These are phyloP conservation scores for Solenodon paradoxus DNA, from an alignment of 2,113 vertebrate genomes.

Conservation along the genomic window DNA sequence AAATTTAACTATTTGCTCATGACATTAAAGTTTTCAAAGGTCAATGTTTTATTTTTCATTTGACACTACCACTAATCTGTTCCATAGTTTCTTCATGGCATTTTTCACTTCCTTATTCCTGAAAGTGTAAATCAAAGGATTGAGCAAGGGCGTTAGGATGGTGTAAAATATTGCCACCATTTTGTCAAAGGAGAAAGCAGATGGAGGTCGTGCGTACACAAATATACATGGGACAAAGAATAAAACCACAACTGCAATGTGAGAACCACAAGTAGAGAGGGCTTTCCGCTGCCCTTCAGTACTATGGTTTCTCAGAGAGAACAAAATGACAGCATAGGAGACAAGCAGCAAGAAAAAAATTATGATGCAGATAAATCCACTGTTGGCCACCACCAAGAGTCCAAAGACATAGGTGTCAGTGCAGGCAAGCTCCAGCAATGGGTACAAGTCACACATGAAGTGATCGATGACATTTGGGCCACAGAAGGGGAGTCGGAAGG, in stretches of 20 bases:
- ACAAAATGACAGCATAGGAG: conserved; percentile 47
- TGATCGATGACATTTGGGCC: conserved; percentile 71
- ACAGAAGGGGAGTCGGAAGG: conserved; percentile 62
- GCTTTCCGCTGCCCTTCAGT: conserved; percentile 36
- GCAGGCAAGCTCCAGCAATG: conserved; percentile 51
- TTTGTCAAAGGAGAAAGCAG: conserved; percentile 36
- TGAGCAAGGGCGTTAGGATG: conserved; percentile 47
- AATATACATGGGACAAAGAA: conserved; percentile 51
- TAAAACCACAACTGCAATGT: conserved; percentile 54
- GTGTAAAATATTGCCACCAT: conserved; percentile 53
- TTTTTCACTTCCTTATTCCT: conserved; percentile 62
- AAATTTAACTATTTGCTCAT: not conserved
- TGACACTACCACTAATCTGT: not conserved
- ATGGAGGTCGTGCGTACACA: not conserved
- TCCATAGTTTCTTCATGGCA: conserved; percentile 30
- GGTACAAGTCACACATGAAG: conserved; percentile 71
- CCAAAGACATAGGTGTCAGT: conserved; percentile 15
- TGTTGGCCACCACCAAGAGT: conserved; percentile 51
- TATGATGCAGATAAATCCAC: too few relatives aligned
- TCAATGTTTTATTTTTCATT: conserved; percentile 3
- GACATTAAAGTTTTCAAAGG: not conserved
- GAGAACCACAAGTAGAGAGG: conserved; percentile 63
- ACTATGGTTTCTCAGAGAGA: conserved; percentile 2
- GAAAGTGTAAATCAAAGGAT: conserved; percentile 66
- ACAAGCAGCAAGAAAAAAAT: conserved; percentile 52